phyloP scores from a whole-genome alignment of 1,140 invertebrate species.

The Caenorhabditis remanei region DNA sequence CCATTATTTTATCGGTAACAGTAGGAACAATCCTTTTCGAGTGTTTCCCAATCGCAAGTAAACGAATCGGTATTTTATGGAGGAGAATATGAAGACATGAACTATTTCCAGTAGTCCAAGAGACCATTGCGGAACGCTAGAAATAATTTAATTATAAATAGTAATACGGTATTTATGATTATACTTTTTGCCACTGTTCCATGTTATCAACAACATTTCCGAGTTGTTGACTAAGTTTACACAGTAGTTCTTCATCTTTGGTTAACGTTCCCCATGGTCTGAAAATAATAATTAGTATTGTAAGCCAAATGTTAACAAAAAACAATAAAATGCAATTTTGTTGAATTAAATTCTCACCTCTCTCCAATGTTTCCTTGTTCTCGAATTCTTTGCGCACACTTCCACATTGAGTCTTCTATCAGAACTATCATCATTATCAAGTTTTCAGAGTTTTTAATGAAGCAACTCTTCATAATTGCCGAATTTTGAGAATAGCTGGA shows the following conservation, averaged over 20 bases:
- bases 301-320: background rate
- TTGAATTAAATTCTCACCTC: background rate
- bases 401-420: constrained; percentile 31
- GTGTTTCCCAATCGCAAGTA: constrained; percentile 25
- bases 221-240: constrained; percentile 27
- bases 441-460: background rate
- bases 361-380: background rate
- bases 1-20: background rate
- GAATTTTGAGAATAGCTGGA: background rate
- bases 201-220: background rate
- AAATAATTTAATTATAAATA: background rate
- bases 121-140: constrained; percentile 17
- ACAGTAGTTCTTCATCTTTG: constrained; percentile 30
- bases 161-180: too few relatives aligned
- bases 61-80: background rate
- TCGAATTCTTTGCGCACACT: background rate
- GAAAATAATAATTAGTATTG: background rate
- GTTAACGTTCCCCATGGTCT: background rate
- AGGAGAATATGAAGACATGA: constrained; percentile 24
- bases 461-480: background rate
- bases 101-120: background rate
- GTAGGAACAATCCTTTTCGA: background rate
- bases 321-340: background rate
- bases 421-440: background rate
- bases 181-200: constrained; percentile 2